Conservation (phyloP, 2,113 vertebrate genomes). For the Laticauda colubrina region DNA sequence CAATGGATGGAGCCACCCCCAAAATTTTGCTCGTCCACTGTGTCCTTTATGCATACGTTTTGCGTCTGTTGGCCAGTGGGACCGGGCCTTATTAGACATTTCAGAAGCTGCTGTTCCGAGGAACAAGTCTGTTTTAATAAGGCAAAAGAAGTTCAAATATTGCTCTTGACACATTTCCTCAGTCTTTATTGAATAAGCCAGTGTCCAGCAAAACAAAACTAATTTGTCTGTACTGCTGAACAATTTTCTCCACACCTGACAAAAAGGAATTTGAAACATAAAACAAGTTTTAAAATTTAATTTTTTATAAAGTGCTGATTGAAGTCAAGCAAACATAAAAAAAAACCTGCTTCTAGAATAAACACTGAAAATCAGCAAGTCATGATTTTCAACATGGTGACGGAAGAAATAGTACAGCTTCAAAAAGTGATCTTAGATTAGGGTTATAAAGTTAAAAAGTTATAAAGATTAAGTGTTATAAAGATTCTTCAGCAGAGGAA, state of each 20-base stretch:
- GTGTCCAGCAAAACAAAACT: conserved; percentile 12
- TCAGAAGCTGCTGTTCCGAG: not conserved
- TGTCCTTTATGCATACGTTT: too few species aligned
- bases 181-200: conserved; percentile 45
- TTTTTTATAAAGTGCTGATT: not conserved
- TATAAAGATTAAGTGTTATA: not conserved
- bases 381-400: not conserved
- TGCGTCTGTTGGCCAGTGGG: too few species aligned
- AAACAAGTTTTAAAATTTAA: not conserved
- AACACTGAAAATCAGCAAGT: not conserved
- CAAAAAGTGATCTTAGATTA: not conserved
- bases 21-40: too few species aligned
- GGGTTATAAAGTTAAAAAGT: not conserved
- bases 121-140: not conserved
- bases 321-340: not conserved
- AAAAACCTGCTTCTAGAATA: not conserved
- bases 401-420: not conserved
- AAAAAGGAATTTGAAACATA: not conserved
- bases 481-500: not conserved
- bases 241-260: not conserved
- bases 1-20: too few species aligned
- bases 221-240: conserved; percentile 40
- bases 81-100: not conserved
- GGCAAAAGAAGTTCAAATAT: not conserved
- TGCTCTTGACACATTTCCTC: not conserved